These are phyloP conservation scores for Julus scandinavius DNA, from an alignment of 2,888 invertebrate genomes.

Conservation along the genomic window DNA sequence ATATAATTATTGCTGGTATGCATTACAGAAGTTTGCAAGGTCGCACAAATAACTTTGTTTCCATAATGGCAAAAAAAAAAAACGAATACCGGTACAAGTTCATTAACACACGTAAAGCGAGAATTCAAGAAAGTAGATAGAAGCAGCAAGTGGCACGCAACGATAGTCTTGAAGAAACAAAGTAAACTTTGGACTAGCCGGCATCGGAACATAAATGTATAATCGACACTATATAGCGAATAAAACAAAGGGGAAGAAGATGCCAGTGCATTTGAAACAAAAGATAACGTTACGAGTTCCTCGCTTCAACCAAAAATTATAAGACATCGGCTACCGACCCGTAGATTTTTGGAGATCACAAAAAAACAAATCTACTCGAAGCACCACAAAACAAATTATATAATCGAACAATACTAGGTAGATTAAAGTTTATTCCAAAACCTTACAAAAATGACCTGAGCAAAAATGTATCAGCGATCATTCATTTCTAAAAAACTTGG, in stretches of 20 bases:
- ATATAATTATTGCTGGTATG: constrained; percentile 31
- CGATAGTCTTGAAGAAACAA: background rate
- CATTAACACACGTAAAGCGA: constrained; percentile 21
- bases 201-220: background rate
- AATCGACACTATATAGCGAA: background rate
- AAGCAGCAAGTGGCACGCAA: constrained; percentile 14
- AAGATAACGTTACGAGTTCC: background rate
- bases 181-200: constrained; percentile 21
- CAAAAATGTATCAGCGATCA: background rate
- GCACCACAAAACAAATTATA: background rate
- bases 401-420: background rate
- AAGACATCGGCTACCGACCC: background rate
- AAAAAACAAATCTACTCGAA: background rate
- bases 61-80: constrained; percentile 33
- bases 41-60: constrained; percentile 22
- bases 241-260: background rate
- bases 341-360: constrained; percentile 19
- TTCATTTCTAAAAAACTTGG: background rate
- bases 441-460: constrained; percentile 32
- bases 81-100: constrained; percentile 15
- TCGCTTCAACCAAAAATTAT: background rate
- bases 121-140: constrained; percentile 5
- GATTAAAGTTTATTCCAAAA: background rate
- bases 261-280: background rate
- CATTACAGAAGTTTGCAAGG: constrained; percentile 32